Conservation (phyloP, 2,113 vertebrate genomes). For the Hepsetus odoe region DNA sequence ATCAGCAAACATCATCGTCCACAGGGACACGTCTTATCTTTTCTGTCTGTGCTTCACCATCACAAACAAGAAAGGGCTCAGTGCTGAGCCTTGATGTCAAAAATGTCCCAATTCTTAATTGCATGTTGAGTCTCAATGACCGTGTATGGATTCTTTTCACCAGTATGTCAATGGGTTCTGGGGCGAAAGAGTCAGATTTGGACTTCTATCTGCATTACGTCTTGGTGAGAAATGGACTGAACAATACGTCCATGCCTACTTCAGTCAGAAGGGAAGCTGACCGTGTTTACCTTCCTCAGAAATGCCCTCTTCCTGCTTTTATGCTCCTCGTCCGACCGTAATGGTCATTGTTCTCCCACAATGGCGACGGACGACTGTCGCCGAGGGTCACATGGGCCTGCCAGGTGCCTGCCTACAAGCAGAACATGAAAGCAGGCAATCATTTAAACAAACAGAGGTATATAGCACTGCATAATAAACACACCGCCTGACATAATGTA, state of each 20-base stretch:
- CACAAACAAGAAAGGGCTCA: too few relatives aligned
- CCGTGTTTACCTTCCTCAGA: constrained; percentile 61
- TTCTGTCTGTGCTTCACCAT: too few relatives aligned
- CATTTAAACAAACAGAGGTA: neutral
- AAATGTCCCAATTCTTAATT: neutral
- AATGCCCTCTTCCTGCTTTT: constrained; percentile 71
- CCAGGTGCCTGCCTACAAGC: constrained; percentile 8
- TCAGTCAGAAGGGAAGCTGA: constrained; percentile 52
- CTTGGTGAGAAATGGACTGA: constrained; percentile 28
- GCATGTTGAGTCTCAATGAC: neutral
- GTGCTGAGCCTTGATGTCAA: too few relatives aligned
- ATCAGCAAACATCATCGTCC: too few relatives aligned
- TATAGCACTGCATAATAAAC: neutral
- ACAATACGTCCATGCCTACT: constrained; percentile 61
- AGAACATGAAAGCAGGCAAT: constrained; percentile 2
- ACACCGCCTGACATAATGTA: neutral
- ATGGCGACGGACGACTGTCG: constrained; percentile 46
- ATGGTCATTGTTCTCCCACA: constrained; percentile 69
- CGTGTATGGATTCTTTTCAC: neutral
- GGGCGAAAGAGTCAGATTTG: constrained; percentile 11
- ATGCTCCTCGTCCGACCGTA: constrained; percentile 56
- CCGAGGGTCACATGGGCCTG: constrained; percentile 22
- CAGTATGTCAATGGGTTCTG: neutral
- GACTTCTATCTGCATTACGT: constrained; percentile 33
- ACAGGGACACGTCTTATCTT: too few relatives aligned